Conservation (phyloP, 2,797 vertebrate species). For the Gorsachius magnificus region DNA sequence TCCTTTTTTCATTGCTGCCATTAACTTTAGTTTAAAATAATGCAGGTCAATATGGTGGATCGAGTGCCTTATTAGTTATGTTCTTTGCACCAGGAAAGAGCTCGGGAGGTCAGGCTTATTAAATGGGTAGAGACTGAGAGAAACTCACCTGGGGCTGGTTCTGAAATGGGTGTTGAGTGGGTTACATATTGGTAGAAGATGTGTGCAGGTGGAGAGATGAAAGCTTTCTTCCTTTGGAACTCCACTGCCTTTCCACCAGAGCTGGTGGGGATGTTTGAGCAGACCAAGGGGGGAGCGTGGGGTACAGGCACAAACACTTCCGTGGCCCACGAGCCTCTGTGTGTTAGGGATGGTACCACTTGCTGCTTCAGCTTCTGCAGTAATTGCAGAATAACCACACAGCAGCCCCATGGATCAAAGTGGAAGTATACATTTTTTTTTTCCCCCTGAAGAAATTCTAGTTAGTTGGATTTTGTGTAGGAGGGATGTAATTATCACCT, state of each 20-base stretch:
- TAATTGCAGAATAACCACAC: not conserved
- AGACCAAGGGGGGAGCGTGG: not conserved
- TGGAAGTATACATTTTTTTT: not conserved
- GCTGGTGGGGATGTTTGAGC: not conserved
- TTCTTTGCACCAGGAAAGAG: slow-evolving; percentile 49
- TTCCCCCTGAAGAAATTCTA: not conserved
- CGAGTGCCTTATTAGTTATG: slow-evolving; percentile 14
- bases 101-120: slow-evolving; percentile 44
- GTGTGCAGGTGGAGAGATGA: not conserved
- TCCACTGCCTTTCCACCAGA: not conserved
- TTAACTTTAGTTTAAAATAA: slow-evolving; percentile 18
- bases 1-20: not conserved
- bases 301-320: not conserved
- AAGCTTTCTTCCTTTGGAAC: not conserved
- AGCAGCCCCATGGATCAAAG: not conserved
- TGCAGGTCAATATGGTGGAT: not conserved
- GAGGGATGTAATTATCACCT: slow-evolving; percentile 20
- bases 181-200: not conserved
- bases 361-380: not conserved
- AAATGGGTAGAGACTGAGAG: slow-evolving; percentile 33
- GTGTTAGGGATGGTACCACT: not conserved
- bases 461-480: slow-evolving; percentile 1
- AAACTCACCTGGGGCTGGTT: not conserved
- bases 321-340: accelerated
- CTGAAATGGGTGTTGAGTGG: not conserved